These are phyloP conservation scores for Neoascia interrupta DNA, from an alignment of 2,888 invertebrate species.

Conservation along the genomic window DNA sequence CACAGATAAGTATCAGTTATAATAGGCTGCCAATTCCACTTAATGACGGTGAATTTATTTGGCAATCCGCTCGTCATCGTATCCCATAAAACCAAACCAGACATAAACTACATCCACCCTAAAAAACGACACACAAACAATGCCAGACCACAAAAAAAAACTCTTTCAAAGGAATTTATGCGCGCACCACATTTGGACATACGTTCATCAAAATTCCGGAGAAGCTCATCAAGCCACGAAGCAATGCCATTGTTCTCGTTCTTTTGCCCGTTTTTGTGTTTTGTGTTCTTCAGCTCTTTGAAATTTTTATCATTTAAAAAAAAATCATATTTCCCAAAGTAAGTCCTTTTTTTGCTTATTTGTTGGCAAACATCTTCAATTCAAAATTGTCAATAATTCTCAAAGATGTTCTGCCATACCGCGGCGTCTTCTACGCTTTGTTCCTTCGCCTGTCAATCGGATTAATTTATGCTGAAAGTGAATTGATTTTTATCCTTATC, in stretches of 20 bases:
- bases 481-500: slow-evolving; percentile 66
- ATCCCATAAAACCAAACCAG: slow-evolving; percentile 16
- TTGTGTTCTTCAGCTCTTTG: not conserved
- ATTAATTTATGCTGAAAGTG: slow-evolving; percentile 64
- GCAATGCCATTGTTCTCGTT: slow-evolving; percentile 45
- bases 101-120: slow-evolving; percentile 27
- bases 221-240: slow-evolving; percentile 51
- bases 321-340: slow-evolving; percentile 10
- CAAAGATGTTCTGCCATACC: not conserved
- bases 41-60: too few species aligned
- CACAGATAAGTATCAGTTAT: too few species aligned
- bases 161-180: slow-evolving; percentile 34
- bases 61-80: too few species aligned
- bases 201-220: slow-evolving; percentile 63
- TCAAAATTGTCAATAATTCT: slow-evolving; percentile 45
- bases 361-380: slow-evolving; percentile 31
- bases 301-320: slow-evolving; percentile 16
- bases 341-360: slow-evolving; percentile 2
- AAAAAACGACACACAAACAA: too few species aligned
- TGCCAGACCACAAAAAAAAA: not conserved
- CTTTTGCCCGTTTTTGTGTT: not conserved
- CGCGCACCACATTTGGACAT: slow-evolving; percentile 45
- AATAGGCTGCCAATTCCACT: too few species aligned
- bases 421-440: not conserved
- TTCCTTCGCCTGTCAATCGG: not conserved